Conservation (phyloP, 2,888 invertebrate genomes). For the Mesoligia furuncula region DNA sequence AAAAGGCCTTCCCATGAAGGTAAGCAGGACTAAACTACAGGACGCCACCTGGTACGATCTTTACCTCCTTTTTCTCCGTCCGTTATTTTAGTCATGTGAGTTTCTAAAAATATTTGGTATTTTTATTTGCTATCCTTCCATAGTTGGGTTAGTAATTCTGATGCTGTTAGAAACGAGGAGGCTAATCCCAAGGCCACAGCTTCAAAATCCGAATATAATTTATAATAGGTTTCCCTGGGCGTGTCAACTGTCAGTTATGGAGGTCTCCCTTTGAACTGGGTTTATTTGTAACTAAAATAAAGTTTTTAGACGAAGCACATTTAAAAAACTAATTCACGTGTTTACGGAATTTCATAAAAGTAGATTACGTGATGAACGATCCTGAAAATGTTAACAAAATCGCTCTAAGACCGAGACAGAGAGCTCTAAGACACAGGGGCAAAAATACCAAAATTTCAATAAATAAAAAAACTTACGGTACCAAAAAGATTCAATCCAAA, state of each 20-base stretch:
- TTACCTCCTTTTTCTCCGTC: not conserved
- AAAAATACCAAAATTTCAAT: not conserved
- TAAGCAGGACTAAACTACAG: too few relatives aligned
- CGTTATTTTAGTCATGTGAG: not conserved
- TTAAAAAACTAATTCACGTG: not conserved
- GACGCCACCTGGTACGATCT: not conserved
- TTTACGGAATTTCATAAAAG: not conserved
- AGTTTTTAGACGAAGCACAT: not conserved
- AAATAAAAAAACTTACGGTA: slow-evolving; percentile 46
- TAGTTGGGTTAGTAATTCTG: not conserved
- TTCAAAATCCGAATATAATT: slow-evolving; percentile 41
- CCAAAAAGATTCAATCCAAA: slow-evolving; percentile 45
- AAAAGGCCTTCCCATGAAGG: too few relatives aligned
- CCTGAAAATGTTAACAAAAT: too few relatives aligned
- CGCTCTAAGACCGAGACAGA: not conserved
- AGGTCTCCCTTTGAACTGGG: not conserved
- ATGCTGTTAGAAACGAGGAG: slow-evolving; percentile 19
- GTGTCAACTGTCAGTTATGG: slow-evolving; percentile 37
- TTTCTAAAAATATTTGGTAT: too few relatives aligned
- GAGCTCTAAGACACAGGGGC: too few relatives aligned
- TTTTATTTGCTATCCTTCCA: not conserved
- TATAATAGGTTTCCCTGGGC: slow-evolving; percentile 31
- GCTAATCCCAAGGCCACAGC: slow-evolving; percentile 32
- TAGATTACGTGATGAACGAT: not conserved
- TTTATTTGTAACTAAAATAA: not conserved